Conservation (phyloP, 2,113 vertebrate genomes). For the Nerophis ophidion region DNA sequence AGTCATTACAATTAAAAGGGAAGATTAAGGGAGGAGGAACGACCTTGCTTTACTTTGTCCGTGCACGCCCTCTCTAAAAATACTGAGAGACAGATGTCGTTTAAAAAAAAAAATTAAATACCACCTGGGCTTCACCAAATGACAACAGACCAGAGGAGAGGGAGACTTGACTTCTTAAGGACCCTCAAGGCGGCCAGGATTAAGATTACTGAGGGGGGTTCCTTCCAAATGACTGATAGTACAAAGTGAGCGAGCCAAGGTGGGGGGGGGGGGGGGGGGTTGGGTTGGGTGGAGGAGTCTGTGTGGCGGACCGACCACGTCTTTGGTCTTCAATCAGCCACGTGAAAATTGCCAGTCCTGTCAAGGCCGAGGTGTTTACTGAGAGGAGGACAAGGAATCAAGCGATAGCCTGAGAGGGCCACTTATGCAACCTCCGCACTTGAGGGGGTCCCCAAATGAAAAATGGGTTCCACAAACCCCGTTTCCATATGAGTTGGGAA, state of each 20-base stretch:
- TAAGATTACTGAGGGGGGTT: conserved; percentile 63
- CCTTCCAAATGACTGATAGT: conserved; percentile 64
- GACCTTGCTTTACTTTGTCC: conserved; percentile 51
- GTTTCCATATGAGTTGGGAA: too few relatives aligned
- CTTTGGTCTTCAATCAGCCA: conserved; percentile 73
- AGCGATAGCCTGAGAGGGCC: conserved; percentile 52
- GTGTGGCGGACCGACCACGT: conserved; percentile 67
- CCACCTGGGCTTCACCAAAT: conserved; percentile 24
- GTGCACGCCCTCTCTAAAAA: conserved; percentile 1
- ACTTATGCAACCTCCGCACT: conserved; percentile 8
- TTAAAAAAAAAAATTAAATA: too few relatives aligned
- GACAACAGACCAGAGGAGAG: conserved; percentile 40
- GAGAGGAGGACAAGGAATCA: conserved; percentile 49
- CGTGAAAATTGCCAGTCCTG: conserved; percentile 71
- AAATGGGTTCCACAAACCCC: too few relatives aligned
- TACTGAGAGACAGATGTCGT: not conserved
- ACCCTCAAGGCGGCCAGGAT: conserved; percentile 60
- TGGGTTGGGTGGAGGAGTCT: conserved; percentile 67
- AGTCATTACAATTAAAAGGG: conserved; percentile 61
- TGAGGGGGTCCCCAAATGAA: not conserved
- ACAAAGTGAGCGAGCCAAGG: conserved; percentile 62
- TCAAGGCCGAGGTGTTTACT: conserved; percentile 71
- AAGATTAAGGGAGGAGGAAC: conserved; percentile 55
- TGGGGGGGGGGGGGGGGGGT: conserved; percentile 18
- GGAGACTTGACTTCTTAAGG: conserved; percentile 35